Percentiles rank a stretch among this genome's conserved stretches.
These are phyloP conservation scores for Bryconaethiops microstoma DNA, from an alignment of 2,797 vertebrate genomes.

Conservation along the genomic window DNA sequence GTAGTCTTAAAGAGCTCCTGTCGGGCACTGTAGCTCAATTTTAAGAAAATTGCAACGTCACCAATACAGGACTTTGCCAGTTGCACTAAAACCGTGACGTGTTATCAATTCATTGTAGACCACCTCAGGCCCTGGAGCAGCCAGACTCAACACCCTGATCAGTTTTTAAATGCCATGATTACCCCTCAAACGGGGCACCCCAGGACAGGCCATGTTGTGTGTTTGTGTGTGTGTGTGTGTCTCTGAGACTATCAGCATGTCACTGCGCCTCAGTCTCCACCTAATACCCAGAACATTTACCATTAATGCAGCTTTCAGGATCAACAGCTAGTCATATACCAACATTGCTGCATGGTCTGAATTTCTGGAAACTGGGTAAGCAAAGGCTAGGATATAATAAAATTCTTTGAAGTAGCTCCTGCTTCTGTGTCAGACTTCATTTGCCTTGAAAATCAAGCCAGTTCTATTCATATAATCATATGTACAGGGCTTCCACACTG, in stretches of 20 bases:
- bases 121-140: constrained; percentile 16
- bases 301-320: not conserved
- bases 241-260: not conserved
- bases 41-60: constrained; percentile 27
- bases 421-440: not conserved
- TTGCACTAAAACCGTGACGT: constrained; percentile 5
- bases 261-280: not conserved
- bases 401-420: not conserved
- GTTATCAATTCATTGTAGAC: not conserved
- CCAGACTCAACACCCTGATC: constrained; percentile 22
- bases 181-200: constrained; percentile 7
- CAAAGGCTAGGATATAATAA: not conserved
- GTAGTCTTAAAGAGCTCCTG: not conserved
- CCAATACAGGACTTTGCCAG: not conserved
- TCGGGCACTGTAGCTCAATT: constrained; percentile 3
- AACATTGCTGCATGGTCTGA: not conserved
- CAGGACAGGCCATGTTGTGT: constrained; percentile 30
- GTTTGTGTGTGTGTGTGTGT: not conserved
- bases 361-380: not conserved
- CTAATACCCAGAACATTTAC: not conserved
- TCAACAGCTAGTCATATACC: too few species aligned
- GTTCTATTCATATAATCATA: not conserved
- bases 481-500: not conserved
- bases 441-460: not conserved
- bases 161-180: constrained; percentile 19